Percentiles rank a stretch among this genome's conserved stretches.
These are phyloP conservation scores for Chaitophorus viminalis DNA, from an alignment of 2,888 invertebrate genomes.

Conservation along the genomic window DNA sequence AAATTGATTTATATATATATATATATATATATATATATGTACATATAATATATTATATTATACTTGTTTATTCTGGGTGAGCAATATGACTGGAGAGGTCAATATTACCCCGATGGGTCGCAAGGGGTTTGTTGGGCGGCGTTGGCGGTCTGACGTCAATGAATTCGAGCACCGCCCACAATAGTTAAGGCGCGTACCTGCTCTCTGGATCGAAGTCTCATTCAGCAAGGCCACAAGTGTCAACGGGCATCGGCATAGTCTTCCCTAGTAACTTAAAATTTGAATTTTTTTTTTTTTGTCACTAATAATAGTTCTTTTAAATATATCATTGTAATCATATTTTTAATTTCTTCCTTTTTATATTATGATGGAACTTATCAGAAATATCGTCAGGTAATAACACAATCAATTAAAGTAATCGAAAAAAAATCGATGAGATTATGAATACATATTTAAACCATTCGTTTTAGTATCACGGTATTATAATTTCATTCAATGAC, in stretches of 20 bases:
- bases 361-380: not conserved
- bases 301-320: not conserved
- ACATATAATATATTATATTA: too few relatives aligned
- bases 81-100: constrained; percentile 9
- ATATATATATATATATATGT: too few relatives aligned
- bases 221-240: constrained; percentile 62
- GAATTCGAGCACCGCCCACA: constrained; percentile 56
- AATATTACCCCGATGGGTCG: constrained; percentile 11
- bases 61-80: constrained; percentile 29
- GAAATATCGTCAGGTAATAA: constrained; percentile 9
- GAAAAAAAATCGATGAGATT: not conserved
- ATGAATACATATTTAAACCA: not conserved
- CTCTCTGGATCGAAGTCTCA: constrained; percentile 59
- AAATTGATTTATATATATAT: not conserved
- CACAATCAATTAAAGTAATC: not conserved
- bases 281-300: not conserved
- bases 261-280: constrained; percentile 27
- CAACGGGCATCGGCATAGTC: constrained; percentile 51
- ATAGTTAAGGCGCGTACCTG: constrained; percentile 49
- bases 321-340: not conserved
- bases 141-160: constrained; percentile 59
- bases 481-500: too few relatives aligned
- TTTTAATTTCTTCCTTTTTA: not conserved
- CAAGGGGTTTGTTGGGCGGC: constrained; percentile 56
- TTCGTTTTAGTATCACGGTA: not conserved